These are phyloP conservation scores for Distichodus sexfasciatus DNA, from an alignment of 2,797 vertebrate genomes.

Conservation along the genomic window DNA sequence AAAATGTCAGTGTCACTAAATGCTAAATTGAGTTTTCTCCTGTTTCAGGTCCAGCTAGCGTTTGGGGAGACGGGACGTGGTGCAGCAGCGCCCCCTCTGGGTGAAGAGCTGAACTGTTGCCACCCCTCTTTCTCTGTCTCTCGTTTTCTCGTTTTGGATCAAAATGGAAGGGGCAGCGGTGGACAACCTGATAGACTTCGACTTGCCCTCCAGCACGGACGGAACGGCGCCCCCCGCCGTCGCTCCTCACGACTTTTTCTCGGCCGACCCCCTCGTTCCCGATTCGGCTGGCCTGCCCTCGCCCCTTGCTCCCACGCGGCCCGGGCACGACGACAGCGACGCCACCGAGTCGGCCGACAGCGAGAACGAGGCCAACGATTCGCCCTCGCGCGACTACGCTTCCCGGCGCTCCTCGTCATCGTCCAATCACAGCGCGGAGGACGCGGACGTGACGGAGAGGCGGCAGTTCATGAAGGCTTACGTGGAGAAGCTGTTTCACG, in stretches of 20 bases:
- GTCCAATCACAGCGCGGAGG: slow-evolving; percentile 84
- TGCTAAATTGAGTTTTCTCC: not conserved
- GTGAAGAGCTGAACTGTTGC: not conserved
- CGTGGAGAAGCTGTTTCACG: slow-evolving; percentile 89
- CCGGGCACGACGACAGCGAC: slow-evolving; percentile 76
- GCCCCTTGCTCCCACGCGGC: slow-evolving; percentile 51
- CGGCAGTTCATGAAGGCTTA: slow-evolving; percentile 86
- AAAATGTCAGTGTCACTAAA: not conserved
- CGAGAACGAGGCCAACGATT: slow-evolving; percentile 83
- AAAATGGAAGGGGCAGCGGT: slow-evolving; percentile 83
- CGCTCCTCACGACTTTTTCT: slow-evolving; percentile 59
- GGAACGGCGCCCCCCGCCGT: slow-evolving; percentile 13
- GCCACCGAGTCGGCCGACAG: slow-evolving; percentile 94
- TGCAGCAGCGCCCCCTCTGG: not conserved
- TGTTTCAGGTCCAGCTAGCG: slow-evolving; percentile 19
- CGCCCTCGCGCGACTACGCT: slow-evolving; percentile 68
- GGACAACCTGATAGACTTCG: slow-evolving; percentile 87
- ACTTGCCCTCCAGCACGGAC: slow-evolving; percentile 58
- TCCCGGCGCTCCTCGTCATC: slow-evolving; percentile 83
- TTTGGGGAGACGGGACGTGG: slow-evolving; percentile 2
- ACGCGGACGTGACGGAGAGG: slow-evolving; percentile 68
- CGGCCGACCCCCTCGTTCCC: slow-evolving; percentile 46
- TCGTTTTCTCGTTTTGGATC: slow-evolving; percentile 24
- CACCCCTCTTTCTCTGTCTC: no score
- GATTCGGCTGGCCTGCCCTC: slow-evolving; percentile 44